phyloP scores from a whole-genome alignment of 1,140 invertebrate genomes.

The Brachionus angularis region DNA sequence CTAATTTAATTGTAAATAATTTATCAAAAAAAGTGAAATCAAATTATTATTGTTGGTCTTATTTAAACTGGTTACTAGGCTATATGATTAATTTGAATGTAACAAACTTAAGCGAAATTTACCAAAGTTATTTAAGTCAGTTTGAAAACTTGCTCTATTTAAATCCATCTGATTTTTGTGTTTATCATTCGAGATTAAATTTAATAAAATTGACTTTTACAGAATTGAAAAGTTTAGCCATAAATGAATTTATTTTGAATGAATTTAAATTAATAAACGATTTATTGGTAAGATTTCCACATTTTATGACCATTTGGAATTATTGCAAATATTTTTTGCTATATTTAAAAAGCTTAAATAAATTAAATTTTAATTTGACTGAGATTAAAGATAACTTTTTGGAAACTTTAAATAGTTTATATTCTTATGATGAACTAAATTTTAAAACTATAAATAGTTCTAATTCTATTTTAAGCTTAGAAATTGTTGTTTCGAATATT shows the following conservation, averaged over 20 bases:
- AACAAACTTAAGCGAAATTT: neutral
- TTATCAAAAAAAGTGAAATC: slow-evolving; percentile 16
- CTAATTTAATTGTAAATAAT: neutral
- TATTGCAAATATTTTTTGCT: slow-evolving; percentile 22
- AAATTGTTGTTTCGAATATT: no score
- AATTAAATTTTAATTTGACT: no score
- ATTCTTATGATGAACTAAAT: no score
- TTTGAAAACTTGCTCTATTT: slow-evolving; percentile 7
- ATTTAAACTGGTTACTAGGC: slow-evolving; percentile 21
- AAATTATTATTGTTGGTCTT: slow-evolving; percentile 42
- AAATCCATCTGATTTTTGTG: slow-evolving; percentile 18
- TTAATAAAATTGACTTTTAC: neutral
- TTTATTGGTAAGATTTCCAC: neutral
- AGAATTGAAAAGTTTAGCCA: neutral
- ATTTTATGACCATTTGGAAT: neutral
- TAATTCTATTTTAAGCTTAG: no score
- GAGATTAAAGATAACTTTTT: no score
- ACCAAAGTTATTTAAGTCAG: neutral
- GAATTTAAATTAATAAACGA: neutral
- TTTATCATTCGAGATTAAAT: slow-evolving; percentile 27
- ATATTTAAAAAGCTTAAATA: no score
- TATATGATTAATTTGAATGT: neutral
- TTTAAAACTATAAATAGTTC: no score
- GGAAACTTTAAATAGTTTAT: no score
- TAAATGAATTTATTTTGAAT: neutral